Percentiles rank a stretch among this genome's conserved stretches.
phyloP scores from a whole-genome alignment of 35 echinoderm and acorn worm genomes.

The Lytechinus variegatus region DNA sequence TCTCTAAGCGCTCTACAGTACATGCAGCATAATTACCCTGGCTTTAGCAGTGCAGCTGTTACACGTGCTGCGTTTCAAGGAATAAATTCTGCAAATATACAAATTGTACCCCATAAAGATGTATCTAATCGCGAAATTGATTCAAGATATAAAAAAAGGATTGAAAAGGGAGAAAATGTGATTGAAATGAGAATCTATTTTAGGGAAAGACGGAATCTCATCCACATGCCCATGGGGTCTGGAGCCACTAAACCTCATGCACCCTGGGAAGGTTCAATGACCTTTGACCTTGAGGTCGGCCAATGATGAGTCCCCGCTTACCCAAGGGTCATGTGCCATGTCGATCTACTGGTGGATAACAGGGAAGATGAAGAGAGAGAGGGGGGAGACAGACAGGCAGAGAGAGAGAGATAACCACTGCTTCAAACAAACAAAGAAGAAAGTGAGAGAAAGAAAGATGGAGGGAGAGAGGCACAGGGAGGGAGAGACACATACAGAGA shows the following conservation, averaged over 20 bases:
- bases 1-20: no score
- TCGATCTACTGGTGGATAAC: constrained; percentile 46
- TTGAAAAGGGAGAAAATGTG: not conserved
- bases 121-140: not conserved
- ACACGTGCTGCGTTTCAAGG: no score
- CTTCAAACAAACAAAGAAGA: not conserved
- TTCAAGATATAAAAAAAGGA: not conserved
- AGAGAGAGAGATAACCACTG: not conserved
- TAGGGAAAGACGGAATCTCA: not conserved
- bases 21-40: no score
- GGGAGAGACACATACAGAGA: not conserved
- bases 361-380: not conserved
- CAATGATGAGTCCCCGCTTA: constrained; percentile 52
- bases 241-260: constrained; percentile 41
- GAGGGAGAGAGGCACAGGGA: not conserved
- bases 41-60: no score
- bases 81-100: no score
- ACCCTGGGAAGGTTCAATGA: constrained; percentile 50
- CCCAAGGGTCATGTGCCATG: constrained; percentile 40
- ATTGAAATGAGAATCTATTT: constrained; percentile 46
- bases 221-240: constrained; percentile 7
- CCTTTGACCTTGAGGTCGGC: constrained; percentile 43
- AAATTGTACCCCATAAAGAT: not conserved
- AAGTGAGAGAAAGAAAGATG: not conserved
- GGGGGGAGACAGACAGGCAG: not conserved